These are phyloP conservation scores for Rhopalosiphum nymphaeae DNA, from an alignment of 2,888 invertebrate genomes.

Conservation along the genomic window DNA sequence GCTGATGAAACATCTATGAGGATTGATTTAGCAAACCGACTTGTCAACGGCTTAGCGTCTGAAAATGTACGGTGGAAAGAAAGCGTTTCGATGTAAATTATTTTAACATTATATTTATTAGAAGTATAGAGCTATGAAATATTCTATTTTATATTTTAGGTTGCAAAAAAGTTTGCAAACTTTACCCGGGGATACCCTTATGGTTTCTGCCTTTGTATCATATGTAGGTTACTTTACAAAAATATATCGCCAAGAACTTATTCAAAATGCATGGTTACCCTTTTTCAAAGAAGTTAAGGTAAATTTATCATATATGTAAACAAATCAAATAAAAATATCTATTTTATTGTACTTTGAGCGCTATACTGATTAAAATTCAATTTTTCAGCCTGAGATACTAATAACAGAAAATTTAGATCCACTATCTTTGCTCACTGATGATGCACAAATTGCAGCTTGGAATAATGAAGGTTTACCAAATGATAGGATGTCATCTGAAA, in stretches of 20 bases:
- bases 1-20: conserved; percentile 90
- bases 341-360: neutral
- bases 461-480: conserved; percentile 93
- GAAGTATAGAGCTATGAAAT: neutral
- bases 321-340: neutral
- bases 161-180: conserved; percentile 81
- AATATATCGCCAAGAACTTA: conserved; percentile 82
- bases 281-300: conserved; percentile 79
- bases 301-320: conserved; percentile 65
- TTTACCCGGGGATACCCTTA: conserved; percentile 88
- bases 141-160: conserved; percentile 71
- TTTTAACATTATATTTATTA: neutral
- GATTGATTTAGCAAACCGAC: conserved; percentile 90
- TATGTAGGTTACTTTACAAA: conserved; percentile 95
- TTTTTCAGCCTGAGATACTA: conserved; percentile 79
- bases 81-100: conserved; percentile 73
- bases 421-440: conserved; percentile 88
- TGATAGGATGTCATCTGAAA: conserved; percentile 94
- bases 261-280: conserved; percentile 86
- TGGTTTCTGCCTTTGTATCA: conserved; percentile 93
- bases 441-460: conserved; percentile 93
- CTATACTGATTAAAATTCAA: neutral
- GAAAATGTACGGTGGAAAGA: conserved; percentile 89
- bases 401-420: conserved; percentile 85
- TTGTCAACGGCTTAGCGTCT: conserved; percentile 92